A percentile compares a stretch with the other conserved stretches of the same genome.
Evolutionary conservation across 2,888 invertebrate species (phyloP).

Genomic region (Andrena minutula): DNA sequence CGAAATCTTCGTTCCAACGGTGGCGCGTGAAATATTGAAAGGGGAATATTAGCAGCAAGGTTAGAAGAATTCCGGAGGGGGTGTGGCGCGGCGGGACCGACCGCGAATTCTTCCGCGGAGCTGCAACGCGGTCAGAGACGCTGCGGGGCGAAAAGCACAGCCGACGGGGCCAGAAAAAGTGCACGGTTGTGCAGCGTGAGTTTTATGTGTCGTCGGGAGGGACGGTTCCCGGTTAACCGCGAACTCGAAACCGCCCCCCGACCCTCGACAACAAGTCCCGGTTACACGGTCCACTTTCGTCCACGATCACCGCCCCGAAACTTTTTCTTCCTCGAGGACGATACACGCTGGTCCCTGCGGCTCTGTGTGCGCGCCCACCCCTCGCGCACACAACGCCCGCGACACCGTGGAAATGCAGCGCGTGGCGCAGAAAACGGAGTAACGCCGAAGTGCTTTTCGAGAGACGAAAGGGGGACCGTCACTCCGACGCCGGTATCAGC

Average conservation of each 20-base stretch:
- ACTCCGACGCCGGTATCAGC: constrained; percentile 56
- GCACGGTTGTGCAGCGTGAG: constrained; percentile 44
- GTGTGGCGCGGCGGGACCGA: background rate
- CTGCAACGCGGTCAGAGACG: constrained; percentile 24
- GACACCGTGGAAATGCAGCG: constrained; percentile 36
- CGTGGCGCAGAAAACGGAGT: constrained; percentile 56
- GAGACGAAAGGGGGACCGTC: constrained; percentile 38
- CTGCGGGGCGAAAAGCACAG: constrained; percentile 39
- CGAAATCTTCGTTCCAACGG: background rate
- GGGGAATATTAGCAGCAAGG: constrained; percentile 31
- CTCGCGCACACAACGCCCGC: constrained; percentile 6
- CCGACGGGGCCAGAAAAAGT: constrained; percentile 51
- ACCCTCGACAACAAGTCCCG: constrained; percentile 63
- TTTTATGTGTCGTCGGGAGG: constrained; percentile 68
- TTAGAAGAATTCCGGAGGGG: constrained; percentile 14
- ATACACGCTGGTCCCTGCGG: constrained; percentile 12
- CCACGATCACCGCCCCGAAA: constrained; percentile 62
- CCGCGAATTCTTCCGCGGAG: constrained; percentile 19
- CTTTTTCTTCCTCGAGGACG: constrained; percentile 61
- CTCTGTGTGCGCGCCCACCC: background rate
- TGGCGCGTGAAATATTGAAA: constrained; percentile 11
- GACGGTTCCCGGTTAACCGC: constrained; percentile 76
- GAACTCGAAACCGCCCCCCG: constrained; percentile 68
- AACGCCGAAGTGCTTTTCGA: constrained; percentile 50
- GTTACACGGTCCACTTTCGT: constrained; percentile 66